Percentiles rank a stretch among this genome's conserved stretches.
Conservation (phyloP, 1,140 invertebrate species). For the Drosophila chauvacae region DNA sequence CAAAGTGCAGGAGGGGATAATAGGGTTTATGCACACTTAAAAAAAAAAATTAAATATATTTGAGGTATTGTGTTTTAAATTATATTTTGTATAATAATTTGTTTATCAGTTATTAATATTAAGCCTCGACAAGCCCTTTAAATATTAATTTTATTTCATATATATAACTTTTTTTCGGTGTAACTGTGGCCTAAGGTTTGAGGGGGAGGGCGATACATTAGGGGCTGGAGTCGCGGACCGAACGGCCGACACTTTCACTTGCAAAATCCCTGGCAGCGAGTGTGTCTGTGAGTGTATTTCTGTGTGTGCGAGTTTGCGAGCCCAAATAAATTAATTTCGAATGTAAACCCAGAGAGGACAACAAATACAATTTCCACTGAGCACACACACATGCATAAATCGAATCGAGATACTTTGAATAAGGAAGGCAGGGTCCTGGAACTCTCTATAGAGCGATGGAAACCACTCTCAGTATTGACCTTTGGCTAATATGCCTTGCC, state of each 20-base stretch:
- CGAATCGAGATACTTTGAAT: conserved; percentile 5
- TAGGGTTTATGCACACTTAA: not conserved
- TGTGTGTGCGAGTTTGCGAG: conserved; percentile 26
- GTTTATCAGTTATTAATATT: not conserved
- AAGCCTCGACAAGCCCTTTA: not conserved
- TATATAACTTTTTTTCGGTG: not conserved
- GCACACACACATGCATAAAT: conserved; percentile 30
- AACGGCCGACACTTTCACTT: conserved; percentile 73
- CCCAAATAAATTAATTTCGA: conserved; percentile 80
- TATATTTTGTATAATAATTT: not conserved
- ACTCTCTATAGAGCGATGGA: not conserved
- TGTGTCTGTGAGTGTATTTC: conserved; percentile 5
- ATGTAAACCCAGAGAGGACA: conserved; percentile 62
- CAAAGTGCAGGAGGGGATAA: not conserved
- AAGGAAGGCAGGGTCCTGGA: not conserved
- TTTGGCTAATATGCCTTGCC: not conserved
- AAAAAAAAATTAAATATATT: not conserved
- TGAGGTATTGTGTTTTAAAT: not conserved
- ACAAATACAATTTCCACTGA: conserved; percentile 74
- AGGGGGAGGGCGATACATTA: not conserved
- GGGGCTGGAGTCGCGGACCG: conserved; percentile 27
- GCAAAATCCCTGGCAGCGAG: conserved; percentile 37
- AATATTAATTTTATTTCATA: not conserved
- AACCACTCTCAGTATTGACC: not conserved
- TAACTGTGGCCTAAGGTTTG: not conserved